Evolutionary conservation across 2,797 vertebrate species (phyloP).

Genomic region (Chaetodon trifasciatus): DNA sequence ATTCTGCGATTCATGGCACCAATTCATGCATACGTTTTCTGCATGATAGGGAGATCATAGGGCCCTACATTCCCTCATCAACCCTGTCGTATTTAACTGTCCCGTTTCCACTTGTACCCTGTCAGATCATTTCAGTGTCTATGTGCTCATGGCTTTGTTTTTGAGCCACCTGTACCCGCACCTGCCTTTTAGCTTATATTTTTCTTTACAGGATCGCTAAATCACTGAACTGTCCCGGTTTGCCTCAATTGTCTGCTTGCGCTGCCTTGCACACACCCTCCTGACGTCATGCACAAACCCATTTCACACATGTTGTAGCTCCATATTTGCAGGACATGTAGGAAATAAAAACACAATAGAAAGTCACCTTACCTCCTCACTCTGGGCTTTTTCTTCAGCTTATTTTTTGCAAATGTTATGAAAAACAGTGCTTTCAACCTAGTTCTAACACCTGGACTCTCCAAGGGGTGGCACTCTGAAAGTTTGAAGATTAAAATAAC

Average conservation of each 20-base stretch:
- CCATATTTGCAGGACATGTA: not conserved
- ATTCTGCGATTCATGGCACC: no score
- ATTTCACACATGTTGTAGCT: not conserved
- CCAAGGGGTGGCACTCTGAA: slow-evolving; percentile 10
- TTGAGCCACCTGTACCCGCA: not conserved
- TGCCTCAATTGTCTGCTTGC: not conserved
- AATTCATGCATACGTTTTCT: no score
- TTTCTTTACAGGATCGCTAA: not conserved
- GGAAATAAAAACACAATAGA: not conserved
- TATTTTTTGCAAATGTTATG: slow-evolving; percentile 23
- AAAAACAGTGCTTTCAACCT: slow-evolving; percentile 19
- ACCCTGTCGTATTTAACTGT: not conserved
- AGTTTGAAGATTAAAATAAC: slow-evolving; percentile 33
- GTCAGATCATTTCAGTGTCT: not conserved
- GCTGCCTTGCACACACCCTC: not conserved
- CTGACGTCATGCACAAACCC: not conserved
- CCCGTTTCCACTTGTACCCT: not conserved
- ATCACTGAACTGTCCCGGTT: not conserved
- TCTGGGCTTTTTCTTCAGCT: not conserved
- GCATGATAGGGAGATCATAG: no score
- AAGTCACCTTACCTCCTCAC: not conserved
- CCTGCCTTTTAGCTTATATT: not conserved
- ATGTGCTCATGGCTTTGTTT: not conserved
- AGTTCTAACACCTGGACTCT: slow-evolving; percentile 46
- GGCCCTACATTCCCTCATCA: no score